Evolutionary conservation across 2,113 vertebrate genomes (phyloP), one percentile per base, ranked within the genome.

Genomic region (Hepsetus odoe): DNA sequence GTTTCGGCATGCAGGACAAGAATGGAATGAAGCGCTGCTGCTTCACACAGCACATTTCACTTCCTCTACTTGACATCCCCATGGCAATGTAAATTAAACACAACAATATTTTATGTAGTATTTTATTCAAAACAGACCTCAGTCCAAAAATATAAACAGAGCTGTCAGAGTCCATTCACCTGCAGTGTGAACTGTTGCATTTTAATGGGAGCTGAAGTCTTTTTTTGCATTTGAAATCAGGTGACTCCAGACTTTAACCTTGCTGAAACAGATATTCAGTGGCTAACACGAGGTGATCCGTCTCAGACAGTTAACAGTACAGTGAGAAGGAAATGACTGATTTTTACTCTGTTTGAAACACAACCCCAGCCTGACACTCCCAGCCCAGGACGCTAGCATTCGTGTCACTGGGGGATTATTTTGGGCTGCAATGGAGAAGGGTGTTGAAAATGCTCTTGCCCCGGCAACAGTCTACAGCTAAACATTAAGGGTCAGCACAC

Each of bases 341-440:
- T 80, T 71, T 76, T 62, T 69, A 75, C 65, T 55, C 59, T 26
- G 20, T 83, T 40, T 80, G 62, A 81, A 66, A 84, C 24, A 22
- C 28, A 70, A 82, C 35, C 49, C 18, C 28, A 32, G 44, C 58
- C 26, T 78, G 72, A 58, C 35, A 26, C 62, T 77, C 65, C 76
- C 72, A 24, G 71, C 53, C 71, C 64, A 67, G 65, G 40, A 80
- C 44, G 35, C 71, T 64, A 24, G 74, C 72, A 6, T 77, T 76
- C 42, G 49, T 82, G 79, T 58, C 80, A 78, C 66, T 38, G 64
- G 33, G 51, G 40, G 67, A 76, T 66, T 83, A 85, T 83, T 88
- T 82, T 83, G 82, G 84, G 80, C 51, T 66, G 80, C 81, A 88
- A 83, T 49, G 16, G 77, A 85, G 83, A 79, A 74, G 69, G 66